phyloP scores from a whole-genome alignment of 1,140 invertebrate species.

The Diorhabda sublineata region DNA sequence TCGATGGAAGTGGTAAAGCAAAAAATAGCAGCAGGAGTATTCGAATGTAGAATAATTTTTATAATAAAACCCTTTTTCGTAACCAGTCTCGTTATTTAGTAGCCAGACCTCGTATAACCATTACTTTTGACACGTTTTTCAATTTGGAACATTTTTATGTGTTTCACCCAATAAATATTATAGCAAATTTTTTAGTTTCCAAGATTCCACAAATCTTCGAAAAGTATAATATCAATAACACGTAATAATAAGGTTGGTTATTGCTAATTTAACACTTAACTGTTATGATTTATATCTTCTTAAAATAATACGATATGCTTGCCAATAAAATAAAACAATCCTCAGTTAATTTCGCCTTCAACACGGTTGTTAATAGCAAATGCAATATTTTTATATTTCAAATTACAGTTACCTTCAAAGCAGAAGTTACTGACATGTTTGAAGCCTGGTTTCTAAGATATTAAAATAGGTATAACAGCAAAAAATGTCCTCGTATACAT shows the following conservation, averaged over 20 bases:
- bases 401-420: background rate
- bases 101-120: no score
- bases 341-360: background rate
- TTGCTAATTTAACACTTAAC: background rate
- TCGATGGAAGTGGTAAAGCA: no score
- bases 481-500: background rate
- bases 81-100: no score
- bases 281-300: background rate
- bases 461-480: background rate
- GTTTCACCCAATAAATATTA: no score
- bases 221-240: background rate
- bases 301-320: background rate
- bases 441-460: background rate
- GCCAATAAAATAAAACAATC: background rate
- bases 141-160: no score
- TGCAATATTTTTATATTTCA: background rate
- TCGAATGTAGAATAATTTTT: no score
- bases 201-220: no score
- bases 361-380: background rate
- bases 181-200: no score
- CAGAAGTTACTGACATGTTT: background rate
- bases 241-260: background rate
- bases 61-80: no score
- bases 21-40: no score
- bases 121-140: no score